Evolutionary conservation across 2,113 vertebrate species (phyloP).

Genomic region (Ahaetulla prasina): DNA sequence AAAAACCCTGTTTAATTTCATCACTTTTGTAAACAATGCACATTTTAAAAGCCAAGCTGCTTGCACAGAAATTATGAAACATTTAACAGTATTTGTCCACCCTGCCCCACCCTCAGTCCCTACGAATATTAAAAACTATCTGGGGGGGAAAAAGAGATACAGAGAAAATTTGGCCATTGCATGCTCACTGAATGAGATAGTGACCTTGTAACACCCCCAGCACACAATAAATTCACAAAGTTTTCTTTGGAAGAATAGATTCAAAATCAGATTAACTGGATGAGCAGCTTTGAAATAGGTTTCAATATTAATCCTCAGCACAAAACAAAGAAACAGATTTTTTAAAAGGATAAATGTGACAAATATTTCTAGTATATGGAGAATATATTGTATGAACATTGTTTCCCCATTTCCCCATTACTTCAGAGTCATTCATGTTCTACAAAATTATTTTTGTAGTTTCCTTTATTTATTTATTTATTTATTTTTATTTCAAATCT

Average conservation of each 20-base stretch:
- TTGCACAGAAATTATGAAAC: neutral
- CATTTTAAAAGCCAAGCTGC: neutral
- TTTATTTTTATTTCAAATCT: neutral
- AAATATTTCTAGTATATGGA: neutral
- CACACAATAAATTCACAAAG: neutral
- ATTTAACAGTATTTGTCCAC: neutral
- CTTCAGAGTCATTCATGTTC: neutral
- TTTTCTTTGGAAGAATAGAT: neutral
- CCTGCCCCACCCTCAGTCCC: no score
- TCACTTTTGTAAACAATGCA: neutral
- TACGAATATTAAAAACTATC: neutral
- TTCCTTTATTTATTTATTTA: neutral
- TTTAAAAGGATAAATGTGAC: neutral
- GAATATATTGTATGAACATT: neutral
- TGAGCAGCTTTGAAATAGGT: neutral
- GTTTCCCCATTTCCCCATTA: neutral
- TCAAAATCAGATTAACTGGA: neutral
- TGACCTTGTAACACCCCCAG: neutral
- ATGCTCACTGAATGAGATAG: neutral
- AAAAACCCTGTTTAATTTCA: neutral
- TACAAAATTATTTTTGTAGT: neutral
- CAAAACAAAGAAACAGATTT: neutral
- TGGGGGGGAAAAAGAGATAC: neutral
- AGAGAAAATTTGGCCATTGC: neutral
- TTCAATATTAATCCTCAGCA: neutral